phyloP scores from a whole-genome alignment of 2,888 invertebrate species.

The Camptogramma bilineatum region DNA sequence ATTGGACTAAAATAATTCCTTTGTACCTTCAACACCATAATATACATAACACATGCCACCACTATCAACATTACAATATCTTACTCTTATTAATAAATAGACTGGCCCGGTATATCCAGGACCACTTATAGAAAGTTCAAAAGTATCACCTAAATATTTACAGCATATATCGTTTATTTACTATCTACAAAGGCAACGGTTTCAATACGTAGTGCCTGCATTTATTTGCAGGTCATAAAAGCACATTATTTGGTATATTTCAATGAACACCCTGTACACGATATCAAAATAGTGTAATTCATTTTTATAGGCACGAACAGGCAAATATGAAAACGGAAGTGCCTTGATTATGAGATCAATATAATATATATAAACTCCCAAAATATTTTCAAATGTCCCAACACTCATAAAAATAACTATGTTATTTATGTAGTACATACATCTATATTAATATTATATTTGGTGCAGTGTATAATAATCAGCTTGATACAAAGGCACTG shows the following conservation, averaged over 20 bases:
- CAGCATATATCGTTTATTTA: constrained; percentile 38
- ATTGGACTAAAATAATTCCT: constrained; percentile 26
- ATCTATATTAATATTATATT: constrained; percentile 43
- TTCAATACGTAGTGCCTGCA: constrained; percentile 60
- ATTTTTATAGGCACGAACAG: constrained; percentile 73
- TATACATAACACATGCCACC: constrained; percentile 20
- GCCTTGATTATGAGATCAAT: constrained; percentile 78
- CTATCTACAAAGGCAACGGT: constrained; percentile 78
- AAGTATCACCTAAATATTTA: constrained; percentile 19
- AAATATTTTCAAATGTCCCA: constrained; percentile 41
- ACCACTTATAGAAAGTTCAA: constrained; percentile 14
- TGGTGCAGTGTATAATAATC: constrained; percentile 51
- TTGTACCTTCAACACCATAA: constrained; percentile 30
- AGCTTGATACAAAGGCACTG: constrained; percentile 59
- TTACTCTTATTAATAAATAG: constrained; percentile 25
- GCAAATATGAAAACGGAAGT: constrained; percentile 68
- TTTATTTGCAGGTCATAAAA: constrained; percentile 72
- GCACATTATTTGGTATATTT: constrained; percentile 84
- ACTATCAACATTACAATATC: constrained; percentile 12
- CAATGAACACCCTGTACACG: constrained; percentile 81
- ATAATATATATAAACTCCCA: constrained; percentile 56
- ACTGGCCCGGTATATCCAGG: constrained; percentile 18
- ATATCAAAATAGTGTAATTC: constrained; percentile 79
- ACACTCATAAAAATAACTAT: constrained; percentile 39
- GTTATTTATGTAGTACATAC: constrained; percentile 22